Evolutionary conservation across 1,140 invertebrate genomes (phyloP).

Genomic region (Drosophila paulistorum): DNA sequence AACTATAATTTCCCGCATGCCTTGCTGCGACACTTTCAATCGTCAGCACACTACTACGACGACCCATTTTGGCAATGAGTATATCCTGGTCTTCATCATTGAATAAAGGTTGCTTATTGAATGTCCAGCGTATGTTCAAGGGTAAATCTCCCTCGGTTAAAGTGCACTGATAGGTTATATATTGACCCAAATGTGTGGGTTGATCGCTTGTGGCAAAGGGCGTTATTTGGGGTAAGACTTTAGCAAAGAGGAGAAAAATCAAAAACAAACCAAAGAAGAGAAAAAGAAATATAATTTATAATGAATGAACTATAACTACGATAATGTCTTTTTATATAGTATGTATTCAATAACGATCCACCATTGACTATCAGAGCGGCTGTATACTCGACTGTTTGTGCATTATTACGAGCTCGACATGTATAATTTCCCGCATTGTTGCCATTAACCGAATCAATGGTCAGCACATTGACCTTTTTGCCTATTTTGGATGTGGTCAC

Average conservation of each 20-base stretch:
- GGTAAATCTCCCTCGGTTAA: slow-evolving; percentile 92
- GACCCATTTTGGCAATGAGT: slow-evolving; percentile 83
- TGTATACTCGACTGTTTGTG: slow-evolving; percentile 87
- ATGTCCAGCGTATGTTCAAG: slow-evolving; percentile 91
- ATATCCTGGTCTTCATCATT: slow-evolving; percentile 83
- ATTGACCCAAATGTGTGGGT: slow-evolving; percentile 86
- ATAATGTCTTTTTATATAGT: slow-evolving; percentile 24
- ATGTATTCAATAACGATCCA: slow-evolving; percentile 80
- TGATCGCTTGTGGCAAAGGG: slow-evolving; percentile 87
- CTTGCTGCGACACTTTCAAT: slow-evolving; percentile 88
- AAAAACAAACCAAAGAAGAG: slow-evolving; percentile 15
- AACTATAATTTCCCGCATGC: slow-evolving; percentile 88
- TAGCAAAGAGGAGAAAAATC: slow-evolving; percentile 16
- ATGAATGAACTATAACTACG: slow-evolving; percentile 11
- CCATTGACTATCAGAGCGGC: slow-evolving; percentile 90
- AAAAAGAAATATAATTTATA: slow-evolving; percentile 31
- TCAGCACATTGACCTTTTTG: slow-evolving; percentile 90
- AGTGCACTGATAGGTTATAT: slow-evolving; percentile 86
- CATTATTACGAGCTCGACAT: slow-evolving; percentile 90
- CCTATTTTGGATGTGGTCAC: slow-evolving; percentile 89
- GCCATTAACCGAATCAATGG: slow-evolving; percentile 89
- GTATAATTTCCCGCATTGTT: slow-evolving; percentile 90
- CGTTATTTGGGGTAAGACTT: slow-evolving; percentile 87
- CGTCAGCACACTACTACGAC: slow-evolving; percentile 87
- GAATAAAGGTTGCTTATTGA: slow-evolving; percentile 85